A percentile compares a stretch with the other conserved stretches of the same genome.
phyloP scores from a whole-genome alignment of 2,888 invertebrate species.

The Latrodectus hesperus region DNA sequence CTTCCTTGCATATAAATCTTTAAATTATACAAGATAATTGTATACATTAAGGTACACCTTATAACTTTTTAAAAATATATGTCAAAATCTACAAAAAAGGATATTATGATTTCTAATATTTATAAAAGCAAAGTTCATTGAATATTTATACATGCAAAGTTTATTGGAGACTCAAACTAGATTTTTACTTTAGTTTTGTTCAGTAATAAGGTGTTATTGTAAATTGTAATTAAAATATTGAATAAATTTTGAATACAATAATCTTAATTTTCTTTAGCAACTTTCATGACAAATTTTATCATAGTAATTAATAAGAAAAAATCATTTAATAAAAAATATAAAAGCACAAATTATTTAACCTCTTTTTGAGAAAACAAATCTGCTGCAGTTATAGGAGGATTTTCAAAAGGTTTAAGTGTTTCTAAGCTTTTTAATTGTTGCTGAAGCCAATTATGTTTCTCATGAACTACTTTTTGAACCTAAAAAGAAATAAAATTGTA shows the following conservation, averaged over 20 bases:
- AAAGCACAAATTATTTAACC: conserved; percentile 11
- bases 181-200: no score
- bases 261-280: not conserved
- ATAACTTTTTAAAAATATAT: no score
- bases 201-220: no score
- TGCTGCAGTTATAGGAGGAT: conserved; percentile 83
- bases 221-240: not conserved
- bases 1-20: no score
- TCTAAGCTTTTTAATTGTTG: conserved; percentile 82
- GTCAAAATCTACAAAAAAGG: no score
- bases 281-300: not conserved
- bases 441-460: conserved; percentile 88
- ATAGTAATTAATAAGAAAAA: no score
- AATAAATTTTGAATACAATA: not conserved
- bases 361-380: conserved; percentile 85
- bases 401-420: conserved; percentile 81
- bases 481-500: conserved; percentile 22
- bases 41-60: no score
- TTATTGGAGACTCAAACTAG: no score
- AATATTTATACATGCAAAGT: no score
- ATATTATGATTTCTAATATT: no score
- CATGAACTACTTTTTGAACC: conserved; percentile 82
- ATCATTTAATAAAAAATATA: not conserved
- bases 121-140: no score
- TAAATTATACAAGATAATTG: no score